Conservation (phyloP, 2,797 vertebrate genomes). For the Spheniscus humboldti region DNA sequence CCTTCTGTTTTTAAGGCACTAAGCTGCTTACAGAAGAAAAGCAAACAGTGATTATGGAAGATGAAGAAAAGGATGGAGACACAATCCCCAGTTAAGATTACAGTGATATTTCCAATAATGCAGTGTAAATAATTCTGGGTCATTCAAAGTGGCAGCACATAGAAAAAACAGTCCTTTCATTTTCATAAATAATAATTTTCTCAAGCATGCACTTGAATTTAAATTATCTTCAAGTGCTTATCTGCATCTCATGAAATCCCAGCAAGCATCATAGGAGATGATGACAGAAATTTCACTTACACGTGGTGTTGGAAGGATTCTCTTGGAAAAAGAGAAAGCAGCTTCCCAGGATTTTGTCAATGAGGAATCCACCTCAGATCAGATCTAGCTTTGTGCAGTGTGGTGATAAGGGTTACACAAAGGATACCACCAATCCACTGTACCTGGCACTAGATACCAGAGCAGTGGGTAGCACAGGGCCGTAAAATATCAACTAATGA, state of each 20-base stretch:
- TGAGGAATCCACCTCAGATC: neutral
- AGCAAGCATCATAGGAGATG: neutral
- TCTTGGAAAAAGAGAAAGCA: neutral
- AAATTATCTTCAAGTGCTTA: neutral
- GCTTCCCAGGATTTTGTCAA: neutral
- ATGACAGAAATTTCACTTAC: neutral
- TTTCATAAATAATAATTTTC: conserved; percentile 6
- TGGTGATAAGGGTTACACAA: neutral
- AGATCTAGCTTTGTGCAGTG: neutral
- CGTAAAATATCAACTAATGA: neutral
- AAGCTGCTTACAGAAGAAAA: conserved; percentile 78
- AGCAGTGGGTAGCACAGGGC: neutral
- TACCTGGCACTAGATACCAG: neutral
- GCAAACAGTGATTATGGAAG: conserved; percentile 82
- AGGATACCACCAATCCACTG: neutral
- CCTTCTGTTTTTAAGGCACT: conserved; percentile 74
- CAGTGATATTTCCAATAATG: neutral
- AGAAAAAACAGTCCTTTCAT: neutral
- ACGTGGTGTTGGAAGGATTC: neutral
- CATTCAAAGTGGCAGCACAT: conserved; percentile 24
- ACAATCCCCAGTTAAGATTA: conserved; percentile 67
- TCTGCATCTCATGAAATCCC: neutral
- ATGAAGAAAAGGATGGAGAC: conserved; percentile 85
- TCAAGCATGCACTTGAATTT: neutral
- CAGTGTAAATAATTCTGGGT: conserved; percentile 58